Conservation (phyloP, 2,888 invertebrate genomes). For the Diarsia mendica region DNA sequence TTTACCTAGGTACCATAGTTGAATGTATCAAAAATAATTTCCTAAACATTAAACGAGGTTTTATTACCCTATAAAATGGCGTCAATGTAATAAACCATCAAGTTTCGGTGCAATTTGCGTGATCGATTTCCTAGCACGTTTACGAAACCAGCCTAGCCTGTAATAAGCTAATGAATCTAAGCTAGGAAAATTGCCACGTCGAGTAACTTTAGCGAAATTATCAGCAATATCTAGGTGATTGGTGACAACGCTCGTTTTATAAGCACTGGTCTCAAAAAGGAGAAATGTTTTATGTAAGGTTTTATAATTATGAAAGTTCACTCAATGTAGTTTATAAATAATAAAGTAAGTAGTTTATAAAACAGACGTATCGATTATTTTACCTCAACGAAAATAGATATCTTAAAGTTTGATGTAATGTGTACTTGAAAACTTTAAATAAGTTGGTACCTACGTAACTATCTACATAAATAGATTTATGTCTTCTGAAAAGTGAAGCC, state of each 20-base stretch:
- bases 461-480: not conserved
- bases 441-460: not conserved
- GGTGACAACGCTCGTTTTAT: conserved; percentile 71
- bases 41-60: conserved; percentile 13
- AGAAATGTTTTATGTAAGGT: conserved; percentile 36
- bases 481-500: not conserved
- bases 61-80: conserved; percentile 45
- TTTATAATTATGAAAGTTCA: conserved; percentile 28
- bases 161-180: conserved; percentile 69
- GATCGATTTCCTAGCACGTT: conserved; percentile 65
- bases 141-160: conserved; percentile 71
- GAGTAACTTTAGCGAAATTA: conserved; percentile 63
- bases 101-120: conserved; percentile 69
- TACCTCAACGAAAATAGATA: not conserved
- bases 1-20: not conserved
- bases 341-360: not conserved
- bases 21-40: not conserved
- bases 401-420: not conserved
- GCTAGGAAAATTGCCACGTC: conserved; percentile 68
- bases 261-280: conserved; percentile 46
- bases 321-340: not conserved
- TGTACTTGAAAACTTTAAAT: not conserved
- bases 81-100: conserved; percentile 22
- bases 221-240: conserved; percentile 39
- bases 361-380: conserved; percentile 25